Conservation (phyloP, 2,888 invertebrate species). For the Heliconius ismenius region DNA sequence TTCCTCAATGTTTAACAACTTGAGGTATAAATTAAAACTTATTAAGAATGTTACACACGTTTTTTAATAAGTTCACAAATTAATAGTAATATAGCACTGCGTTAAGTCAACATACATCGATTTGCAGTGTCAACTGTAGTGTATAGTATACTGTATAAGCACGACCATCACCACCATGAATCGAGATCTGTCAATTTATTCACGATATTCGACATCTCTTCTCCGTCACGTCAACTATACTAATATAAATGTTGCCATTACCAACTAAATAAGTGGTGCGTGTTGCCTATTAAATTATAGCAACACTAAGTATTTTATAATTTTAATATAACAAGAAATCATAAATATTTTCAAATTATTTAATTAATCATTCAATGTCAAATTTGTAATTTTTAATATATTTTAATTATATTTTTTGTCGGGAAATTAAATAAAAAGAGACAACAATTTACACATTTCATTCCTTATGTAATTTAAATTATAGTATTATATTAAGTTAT, state of each 20-base stretch:
- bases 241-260: not conserved
- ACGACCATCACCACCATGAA: constrained; percentile 21
- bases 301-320: not conserved
- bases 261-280: not conserved
- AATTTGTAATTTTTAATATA: too few species aligned
- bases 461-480: too few species aligned
- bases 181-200: constrained; percentile 10
- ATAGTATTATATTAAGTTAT: not conserved
- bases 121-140: not conserved
- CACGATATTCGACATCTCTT: not conserved
- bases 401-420: too few species aligned
- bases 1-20: constrained; percentile 2
- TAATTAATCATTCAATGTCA: not conserved
- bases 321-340: not conserved
- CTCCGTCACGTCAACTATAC: constrained; percentile 2
- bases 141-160: not conserved
- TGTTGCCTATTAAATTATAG: not conserved
- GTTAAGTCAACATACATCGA: constrained; percentile 20
- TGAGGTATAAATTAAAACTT: not conserved
- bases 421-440: too few species aligned
- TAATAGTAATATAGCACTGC: not conserved
- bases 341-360: not conserved
- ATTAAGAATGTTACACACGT: not conserved
- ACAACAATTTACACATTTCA: too few species aligned
- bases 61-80: not conserved